Evolutionary conservation across 2,113 vertebrate genomes (phyloP).

Genomic region (Oplegnathus fasciatus): DNA sequence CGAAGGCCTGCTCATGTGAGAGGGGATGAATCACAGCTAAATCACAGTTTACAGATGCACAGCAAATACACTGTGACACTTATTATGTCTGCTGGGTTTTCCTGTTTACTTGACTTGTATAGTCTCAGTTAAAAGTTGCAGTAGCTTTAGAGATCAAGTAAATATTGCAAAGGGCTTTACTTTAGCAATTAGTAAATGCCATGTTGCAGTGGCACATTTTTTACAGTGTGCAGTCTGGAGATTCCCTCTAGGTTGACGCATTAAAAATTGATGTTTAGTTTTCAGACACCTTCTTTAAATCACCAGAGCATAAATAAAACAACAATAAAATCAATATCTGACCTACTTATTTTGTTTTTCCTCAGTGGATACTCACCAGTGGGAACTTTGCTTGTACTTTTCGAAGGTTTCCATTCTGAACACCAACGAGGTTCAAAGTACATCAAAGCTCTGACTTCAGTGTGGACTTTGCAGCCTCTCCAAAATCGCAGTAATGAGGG

Average conservation of each 20-base stretch:
- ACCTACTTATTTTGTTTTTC: slow-evolving; percentile 12
- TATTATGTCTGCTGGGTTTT: slow-evolving; percentile 14
- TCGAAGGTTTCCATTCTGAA: slow-evolving; percentile 18
- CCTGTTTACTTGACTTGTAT: slow-evolving; percentile 13
- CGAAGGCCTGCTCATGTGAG: slow-evolving; percentile 30
- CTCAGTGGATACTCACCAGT: neutral
- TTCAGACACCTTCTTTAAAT: slow-evolving; percentile 5
- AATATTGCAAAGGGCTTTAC: slow-evolving; percentile 18
- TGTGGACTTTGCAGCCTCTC: slow-evolving; percentile 33
- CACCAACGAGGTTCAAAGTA: slow-evolving; percentile 42
- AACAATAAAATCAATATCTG: slow-evolving; percentile 8
- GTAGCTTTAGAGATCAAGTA: neutral
- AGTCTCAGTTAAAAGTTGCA: slow-evolving; percentile 1
- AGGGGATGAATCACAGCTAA: slow-evolving; percentile 46
- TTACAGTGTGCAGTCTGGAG: neutral
- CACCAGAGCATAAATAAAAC: slow-evolving; percentile 23
- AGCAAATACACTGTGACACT: slow-evolving; percentile 31
- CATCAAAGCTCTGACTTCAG: slow-evolving; percentile 44
- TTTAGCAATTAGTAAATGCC: slow-evolving; percentile 14
- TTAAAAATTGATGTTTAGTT: neutral
- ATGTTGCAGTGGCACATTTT: slow-evolving; percentile 8
- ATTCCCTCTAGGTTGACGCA: neutral
- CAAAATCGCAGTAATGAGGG: slow-evolving; percentile 71
- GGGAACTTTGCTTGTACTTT: slow-evolving; percentile 11
- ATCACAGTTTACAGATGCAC: slow-evolving; percentile 40